These are phyloP conservation scores for Diaphora mendica DNA, from an alignment of 2,888 invertebrate species.

Conservation along the genomic window DNA sequence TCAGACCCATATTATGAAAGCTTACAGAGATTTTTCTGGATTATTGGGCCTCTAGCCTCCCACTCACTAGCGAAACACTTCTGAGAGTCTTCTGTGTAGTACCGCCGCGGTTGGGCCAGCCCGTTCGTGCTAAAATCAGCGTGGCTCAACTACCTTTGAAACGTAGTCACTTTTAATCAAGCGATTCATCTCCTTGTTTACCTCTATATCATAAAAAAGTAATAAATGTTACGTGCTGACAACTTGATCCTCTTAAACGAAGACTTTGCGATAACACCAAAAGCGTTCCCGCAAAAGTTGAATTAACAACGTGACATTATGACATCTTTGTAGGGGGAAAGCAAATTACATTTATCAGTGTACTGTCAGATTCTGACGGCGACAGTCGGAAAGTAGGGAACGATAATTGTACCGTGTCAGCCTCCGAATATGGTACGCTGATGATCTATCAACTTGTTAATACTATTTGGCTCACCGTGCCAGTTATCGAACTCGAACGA, in stretches of 20 bases:
- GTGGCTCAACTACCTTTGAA: no score
- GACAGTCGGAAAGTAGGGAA: constrained; percentile 11
- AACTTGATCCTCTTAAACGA: background rate
- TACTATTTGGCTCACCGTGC: constrained; percentile 1
- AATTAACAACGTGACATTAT: constrained; percentile 13
- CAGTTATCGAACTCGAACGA: constrained; percentile 8
- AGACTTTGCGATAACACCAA: background rate
- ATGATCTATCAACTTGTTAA: constrained; percentile 15
- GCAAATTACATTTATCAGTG: constrained; percentile 21
- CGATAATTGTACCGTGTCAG: constrained; percentile 14
- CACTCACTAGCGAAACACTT: no score
- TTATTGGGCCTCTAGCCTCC: no score
- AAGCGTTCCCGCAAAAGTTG: constrained; percentile 10
- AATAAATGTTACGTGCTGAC: background rate
- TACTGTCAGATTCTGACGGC: constrained; percentile 14
- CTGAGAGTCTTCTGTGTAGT: no score
- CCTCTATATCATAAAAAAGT: background rate
- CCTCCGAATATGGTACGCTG: background rate
- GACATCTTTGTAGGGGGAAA: background rate
- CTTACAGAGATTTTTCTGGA: no score
- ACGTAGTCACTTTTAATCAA: background rate
- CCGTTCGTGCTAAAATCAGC: no score
- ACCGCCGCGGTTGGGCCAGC: no score
- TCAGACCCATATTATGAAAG: no score
- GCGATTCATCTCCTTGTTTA: background rate